Conservation (phyloP, 1,140 invertebrate genomes). For the Drosophila pallidifrons region DNA sequence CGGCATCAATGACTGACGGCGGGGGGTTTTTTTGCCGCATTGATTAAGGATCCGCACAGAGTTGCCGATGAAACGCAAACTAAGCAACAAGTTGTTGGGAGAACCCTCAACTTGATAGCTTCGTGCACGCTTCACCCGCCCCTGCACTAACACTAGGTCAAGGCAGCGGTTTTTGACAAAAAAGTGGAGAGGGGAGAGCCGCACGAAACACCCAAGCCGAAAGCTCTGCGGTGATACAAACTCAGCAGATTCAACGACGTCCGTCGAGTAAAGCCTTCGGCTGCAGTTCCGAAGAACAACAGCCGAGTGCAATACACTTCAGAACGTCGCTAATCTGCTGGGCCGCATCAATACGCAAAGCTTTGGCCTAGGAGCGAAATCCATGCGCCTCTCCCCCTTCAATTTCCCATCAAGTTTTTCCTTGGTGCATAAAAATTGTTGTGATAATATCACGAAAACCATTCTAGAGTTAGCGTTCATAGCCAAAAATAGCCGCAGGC, state of each 20-base stretch:
- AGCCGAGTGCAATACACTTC: not conserved
- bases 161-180: constrained; percentile 44
- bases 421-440: not conserved
- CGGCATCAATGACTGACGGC: constrained; percentile 25
- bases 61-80: constrained; percentile 13
- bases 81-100: constrained; percentile 7
- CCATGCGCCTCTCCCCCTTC: constrained; percentile 19
- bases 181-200: constrained; percentile 4
- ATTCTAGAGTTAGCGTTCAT: constrained; percentile 50
- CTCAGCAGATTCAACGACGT: constrained; percentile 15
- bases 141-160: constrained; percentile 49
- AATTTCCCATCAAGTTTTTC: constrained; percentile 13
- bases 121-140: constrained; percentile 13
- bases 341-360: not conserved
- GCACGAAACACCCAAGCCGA: constrained; percentile 41
- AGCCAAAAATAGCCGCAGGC: constrained; percentile 62
- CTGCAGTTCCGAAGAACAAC: constrained; percentile 15
- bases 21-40: constrained; percentile 71
- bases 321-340: not conserved
- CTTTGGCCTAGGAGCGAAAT: constrained; percentile 54
- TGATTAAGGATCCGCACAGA: constrained; percentile 58
- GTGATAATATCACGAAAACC: constrained; percentile 9
- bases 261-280: constrained; percentile 1
- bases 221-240: constrained; percentile 5
- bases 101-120: not conserved